Evolutionary conservation across 1,140 invertebrate species (phyloP), one percentile per base, ranked within the genome.

Genomic region (Tetraneura akinire): DNA sequence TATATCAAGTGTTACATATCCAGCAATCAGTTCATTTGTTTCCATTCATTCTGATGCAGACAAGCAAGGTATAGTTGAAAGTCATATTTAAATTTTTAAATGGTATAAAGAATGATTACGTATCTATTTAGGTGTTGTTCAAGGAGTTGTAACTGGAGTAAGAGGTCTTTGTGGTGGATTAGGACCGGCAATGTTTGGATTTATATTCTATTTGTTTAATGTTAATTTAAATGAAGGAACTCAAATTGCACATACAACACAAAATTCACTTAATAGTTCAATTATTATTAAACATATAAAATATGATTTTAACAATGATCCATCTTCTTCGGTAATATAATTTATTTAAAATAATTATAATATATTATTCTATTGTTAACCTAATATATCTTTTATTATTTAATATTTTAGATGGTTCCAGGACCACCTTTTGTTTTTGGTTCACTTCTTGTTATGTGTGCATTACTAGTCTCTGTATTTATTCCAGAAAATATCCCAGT

Each of bases 381-480:
- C 37, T 45, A 42, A 13, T 42, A 45, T n/a, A 66, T 37, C 1
- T 14, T 42, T 2, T 42, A 14, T 66, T 71, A 71, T 80, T 62
- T 81, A 68, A 64, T 60, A 85, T 85, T 87, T 23, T 88, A 93
- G 87, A 87, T 98, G 83, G 91, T 99, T 83, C 97, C 97, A 64
- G 98, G 98, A n/a, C 98, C 98, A 66, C 97, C 98, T n/a, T 99
- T 99, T 88, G 94, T 98, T 45, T 97, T 99, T 88, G 98, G 98
- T 80, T 95, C 97, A 73, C 88, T 99, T 84, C 90, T 99, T 85
- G 98, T 98, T 74, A 93, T 99, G 82, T 93, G 96, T 86, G 98
- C 98, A 45, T 89, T 98, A 83, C 87, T 97, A 81, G 95, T 98
- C 81, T 93, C 96, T 62, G 90, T 93, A 70, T 96, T 97, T 87